A percentile compares a stretch with the other conserved stretches of the same genome.
Evolutionary conservation across 2,888 invertebrate species (phyloP).

Genomic region (Syrphus vitripennis): DNA sequence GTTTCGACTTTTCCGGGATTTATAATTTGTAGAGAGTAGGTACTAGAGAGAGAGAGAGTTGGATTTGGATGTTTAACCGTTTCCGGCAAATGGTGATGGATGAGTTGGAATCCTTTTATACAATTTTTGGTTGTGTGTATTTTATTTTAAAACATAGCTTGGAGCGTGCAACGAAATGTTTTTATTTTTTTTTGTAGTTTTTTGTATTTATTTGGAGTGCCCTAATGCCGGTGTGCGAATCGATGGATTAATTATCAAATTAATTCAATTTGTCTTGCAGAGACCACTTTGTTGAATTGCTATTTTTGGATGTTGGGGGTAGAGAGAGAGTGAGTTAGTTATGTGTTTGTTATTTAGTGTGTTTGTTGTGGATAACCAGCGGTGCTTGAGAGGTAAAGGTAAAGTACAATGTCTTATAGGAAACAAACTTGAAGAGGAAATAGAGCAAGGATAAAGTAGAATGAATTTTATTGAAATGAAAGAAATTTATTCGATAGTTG

Average conservation of each 20-base stretch:
- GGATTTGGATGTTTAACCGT: conserved; percentile 57
- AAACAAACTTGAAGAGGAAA: background rate
- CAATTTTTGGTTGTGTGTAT: background rate
- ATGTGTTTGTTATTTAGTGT: background rate
- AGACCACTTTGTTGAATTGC: conserved; percentile 60
- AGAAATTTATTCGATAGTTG: background rate
- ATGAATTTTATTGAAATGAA: background rate
- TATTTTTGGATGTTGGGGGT: conserved; percentile 34
- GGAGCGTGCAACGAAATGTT: conserved; percentile 24
- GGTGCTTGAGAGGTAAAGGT: background rate
- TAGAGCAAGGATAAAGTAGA: background rate
- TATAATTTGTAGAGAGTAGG: too few relatives aligned
- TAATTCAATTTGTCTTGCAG: conserved; percentile 67
- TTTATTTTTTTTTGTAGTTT: background rate
- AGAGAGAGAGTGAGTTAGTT: conserved; percentile 12
- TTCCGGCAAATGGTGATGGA: conserved; percentile 60
- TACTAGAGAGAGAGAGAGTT: background rate
- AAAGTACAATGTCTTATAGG: background rate
- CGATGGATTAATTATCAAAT: conserved; percentile 68
- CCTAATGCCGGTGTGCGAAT: conserved; percentile 30
- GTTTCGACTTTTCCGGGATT: conserved; percentile 48
- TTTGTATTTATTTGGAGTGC: background rate
- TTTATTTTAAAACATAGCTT: conserved; percentile 4
- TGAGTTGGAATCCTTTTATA: conserved; percentile 36
- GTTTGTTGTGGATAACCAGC: background rate